Evolutionary conservation across 2,113 vertebrate genomes (phyloP), one percentile per base, ranked within the genome.

Genomic region (Xerus inauris): DNA sequence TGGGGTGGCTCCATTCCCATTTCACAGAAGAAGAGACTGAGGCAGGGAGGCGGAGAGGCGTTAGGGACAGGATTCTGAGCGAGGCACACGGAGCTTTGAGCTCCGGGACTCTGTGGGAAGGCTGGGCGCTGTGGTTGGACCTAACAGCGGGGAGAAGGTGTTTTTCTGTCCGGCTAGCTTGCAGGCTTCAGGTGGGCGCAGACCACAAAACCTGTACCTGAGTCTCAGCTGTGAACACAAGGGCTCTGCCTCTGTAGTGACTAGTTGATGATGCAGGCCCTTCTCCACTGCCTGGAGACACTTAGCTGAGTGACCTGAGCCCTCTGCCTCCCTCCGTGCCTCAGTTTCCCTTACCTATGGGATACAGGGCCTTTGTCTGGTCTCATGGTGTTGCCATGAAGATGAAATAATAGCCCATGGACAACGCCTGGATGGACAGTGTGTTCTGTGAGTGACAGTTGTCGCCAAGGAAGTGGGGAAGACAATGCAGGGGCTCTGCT

Each of bases 181-280:
- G 47, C 13, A 35, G 67, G 20, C 3, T 28, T 10, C 40, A 42
- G 75, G 38, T 49, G 30, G 30, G 65, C 16, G 6, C 72, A 67
- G 75, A n/a, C 71, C 24, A 14, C 13, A n/a, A 19, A 45, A 45
- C 42, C 7, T 0, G 4, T 42, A 0, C 17, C 30, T 8, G 14
- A 24, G 45, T 30, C 0, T 0, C 45, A 40, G 79, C 30, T 77
- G n/a, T 54, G 77, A 30, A 47, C 19, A 28, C 59, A 42, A 4
- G 19, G 76, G 30, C 30, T 82, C 8, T 0, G 0, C 72, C 54
- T 30, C 5, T 1, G 8, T 2, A 1, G 40, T 49, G 77, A 59
- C 38, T 69, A 2, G 8, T 8, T 5, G 35, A 54, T 13, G 0
- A 0, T 17, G 65, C 30, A 6, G 64, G 6, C 13, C 38, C 1